Base-by-base conservation (phyloP, 2,113 vertebrate species). In the Paramisgurnus dabryanus region DNA sequence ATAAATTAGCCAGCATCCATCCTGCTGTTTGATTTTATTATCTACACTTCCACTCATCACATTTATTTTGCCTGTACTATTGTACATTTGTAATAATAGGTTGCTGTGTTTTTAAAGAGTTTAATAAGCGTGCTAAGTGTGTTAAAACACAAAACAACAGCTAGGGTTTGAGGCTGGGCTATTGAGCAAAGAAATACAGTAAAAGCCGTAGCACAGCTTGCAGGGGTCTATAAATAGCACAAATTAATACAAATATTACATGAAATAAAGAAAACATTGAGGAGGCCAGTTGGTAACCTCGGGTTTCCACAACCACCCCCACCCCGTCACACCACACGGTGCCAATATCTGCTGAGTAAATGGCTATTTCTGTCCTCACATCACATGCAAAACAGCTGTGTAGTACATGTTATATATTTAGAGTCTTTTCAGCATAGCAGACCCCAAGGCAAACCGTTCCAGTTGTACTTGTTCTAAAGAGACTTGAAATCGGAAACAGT, bases 311-410 rank as follows among this genome's bases (percentile, higher is more conserved):
- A 49, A 45, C 39, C 77, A 27, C 53, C 67, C 66, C 58, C 60
- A 43, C 76, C 72, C 50, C 65, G 27, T 34, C 27, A 2, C 79
- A 49, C 76, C 78, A 83, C 81, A 86, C 85, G 80, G 64, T 86
- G 77, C 81, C 80, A 84, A 88, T 89, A 90, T 92, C 87, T 88
- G 78, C 86, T 83, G 50, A 76, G 79, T 76, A 60, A 83, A 73
- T 43, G 50, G 63, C 89, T 91, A 90, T 94, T 93, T 92, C 87
- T 86, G 89, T 88, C 88, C 77, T 72, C 85, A 79, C 87, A 92
- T 93, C 92, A 93, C 93, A 94, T 94, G 93, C 92, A 91, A 91
- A 93, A 93, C 92, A 91, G 92, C 93, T 93, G 91, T 90, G 90
- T 88, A 84, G 88, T 91, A 85, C 87, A 85, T 85, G 68, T 84